Evolutionary conservation across 2,888 invertebrate species (phyloP).

Genomic region (Lithodes maja): DNA sequence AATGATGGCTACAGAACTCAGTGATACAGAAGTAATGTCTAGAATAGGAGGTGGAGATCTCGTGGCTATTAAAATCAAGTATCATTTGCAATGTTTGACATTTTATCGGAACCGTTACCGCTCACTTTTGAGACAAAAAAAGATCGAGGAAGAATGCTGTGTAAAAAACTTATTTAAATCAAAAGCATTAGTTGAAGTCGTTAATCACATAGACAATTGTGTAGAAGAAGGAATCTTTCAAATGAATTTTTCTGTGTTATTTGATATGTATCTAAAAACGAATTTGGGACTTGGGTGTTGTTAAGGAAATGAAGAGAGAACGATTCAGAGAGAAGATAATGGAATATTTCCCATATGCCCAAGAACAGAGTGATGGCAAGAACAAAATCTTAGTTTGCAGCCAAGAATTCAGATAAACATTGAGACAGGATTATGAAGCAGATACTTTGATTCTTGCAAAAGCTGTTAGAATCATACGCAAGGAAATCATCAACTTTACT

Average conservation of each 20-base stretch:
- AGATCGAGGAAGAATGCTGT: background rate
- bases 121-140: background rate
- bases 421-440: slow-evolving; percentile 12
- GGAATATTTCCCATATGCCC: background rate
- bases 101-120: background rate
- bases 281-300: background rate
- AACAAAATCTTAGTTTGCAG: background rate
- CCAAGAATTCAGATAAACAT: background rate
- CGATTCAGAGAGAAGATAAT: background rate
- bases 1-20: background rate
- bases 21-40: background rate
- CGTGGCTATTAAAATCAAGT: background rate
- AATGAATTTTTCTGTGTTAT: background rate
- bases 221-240: background rate
- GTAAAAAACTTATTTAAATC: background rate
- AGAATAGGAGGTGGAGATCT: background rate
- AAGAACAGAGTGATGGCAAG: background rate
- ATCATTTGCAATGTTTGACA: background rate
- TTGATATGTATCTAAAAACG: background rate
- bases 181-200: background rate
- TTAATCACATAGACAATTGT: background rate
- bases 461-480: background rate
- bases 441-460: background rate
- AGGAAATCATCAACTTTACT: background rate
- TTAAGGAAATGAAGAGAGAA: background rate